Evolutionary conservation across 2,113 vertebrate genomes (phyloP), one percentile per base, ranked within the genome.

Genomic region (Mustela lutreola): DNA sequence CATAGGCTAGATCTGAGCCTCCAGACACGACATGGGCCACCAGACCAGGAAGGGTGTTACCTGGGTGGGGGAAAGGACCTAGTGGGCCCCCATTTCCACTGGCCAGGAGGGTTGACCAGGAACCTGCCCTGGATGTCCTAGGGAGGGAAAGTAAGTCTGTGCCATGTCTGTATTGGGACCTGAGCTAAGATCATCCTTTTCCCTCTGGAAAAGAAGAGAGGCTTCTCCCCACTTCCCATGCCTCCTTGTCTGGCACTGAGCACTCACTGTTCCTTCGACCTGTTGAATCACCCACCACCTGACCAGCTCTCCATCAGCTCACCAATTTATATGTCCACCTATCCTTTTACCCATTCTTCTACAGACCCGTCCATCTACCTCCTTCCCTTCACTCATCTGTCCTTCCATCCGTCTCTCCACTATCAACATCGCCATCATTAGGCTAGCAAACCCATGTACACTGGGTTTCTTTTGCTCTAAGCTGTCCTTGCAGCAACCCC

Each of bases 191-290:
- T 11, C 0, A 0, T 56, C 28, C 10, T 53, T 22, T 56, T 36
- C 14, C 18, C 24, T 73, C 53, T 65, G 50, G 42, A 79, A 33
- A 26, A 79, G 48, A 26, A 50, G 24, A 78, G 33, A 48, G 28
- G n/a, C 19, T 21, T 4, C 1, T 39, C 21, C 31, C 18, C 16
- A 45, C 8, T 26, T 21, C 50, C 24, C 26, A 1, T 0, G 15
- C 11, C 15, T 36, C 11, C 58, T 42, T 60, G 39, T 31, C 67
- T 60, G 28, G 5, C 14, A 6, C 71, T 70, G 70, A 7, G 53
- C 12, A 2, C 16, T 71, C n/a, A n/a, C 65, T 1, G 58, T 18
- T 16, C 42, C 60, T 83, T 76, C 58, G 1, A 8, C 45, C 48
- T 9, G 36, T 39, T 53, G 39, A 15, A 7, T 16, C 31, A 63